These are phyloP conservation scores for Danio tinwini DNA, from an alignment of 2,797 vertebrate genomes.

Conservation along the genomic window DNA sequence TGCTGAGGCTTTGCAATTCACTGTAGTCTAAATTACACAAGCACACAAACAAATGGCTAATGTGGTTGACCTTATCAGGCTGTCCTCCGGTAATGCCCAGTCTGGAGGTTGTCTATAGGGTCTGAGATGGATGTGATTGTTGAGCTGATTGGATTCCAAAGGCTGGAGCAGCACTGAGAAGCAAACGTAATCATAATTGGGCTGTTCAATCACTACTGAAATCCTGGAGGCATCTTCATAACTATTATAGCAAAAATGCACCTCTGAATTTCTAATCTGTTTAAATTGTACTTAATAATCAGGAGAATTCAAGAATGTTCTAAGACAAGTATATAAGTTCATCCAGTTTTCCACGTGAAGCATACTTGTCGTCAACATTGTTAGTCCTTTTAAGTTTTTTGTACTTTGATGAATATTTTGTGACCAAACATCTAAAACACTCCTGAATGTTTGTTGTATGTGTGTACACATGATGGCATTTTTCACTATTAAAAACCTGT, in stretches of 20 bases:
- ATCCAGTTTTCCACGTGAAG: not conserved
- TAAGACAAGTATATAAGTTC: not conserved
- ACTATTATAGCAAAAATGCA: not conserved
- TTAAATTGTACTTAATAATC: not conserved
- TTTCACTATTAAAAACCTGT: no score
- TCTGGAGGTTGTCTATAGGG: not conserved
- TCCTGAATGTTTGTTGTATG: no score
- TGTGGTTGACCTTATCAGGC: conserved; percentile 10
- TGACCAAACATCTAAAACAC: no score
- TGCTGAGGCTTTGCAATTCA: not conserved
- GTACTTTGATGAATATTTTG: no score
- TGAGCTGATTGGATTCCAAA: conserved; percentile 12
- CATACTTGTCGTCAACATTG: not conserved
- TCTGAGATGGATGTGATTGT: conserved; percentile 37
- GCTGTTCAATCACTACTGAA: conserved; percentile 12
- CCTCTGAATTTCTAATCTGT: not conserved
- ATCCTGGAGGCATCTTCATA: conserved; percentile 6
- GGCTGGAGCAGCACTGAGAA: not conserved
- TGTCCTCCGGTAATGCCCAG: conserved; percentile 2
- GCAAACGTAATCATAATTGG: conserved; percentile 7
- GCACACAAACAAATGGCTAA: conserved; percentile 6
- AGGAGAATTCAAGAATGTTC: conserved; percentile 12
- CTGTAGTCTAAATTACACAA: conserved; percentile 2
- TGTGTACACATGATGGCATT: no score
- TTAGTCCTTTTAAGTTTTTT: not conserved